Percentiles rank a stretch among this genome's conserved stretches.
These are phyloP conservation scores for Hippoglossus stenolepis DNA, from an alignment of 2,113 vertebrate genomes.

Conservation along the genomic window DNA sequence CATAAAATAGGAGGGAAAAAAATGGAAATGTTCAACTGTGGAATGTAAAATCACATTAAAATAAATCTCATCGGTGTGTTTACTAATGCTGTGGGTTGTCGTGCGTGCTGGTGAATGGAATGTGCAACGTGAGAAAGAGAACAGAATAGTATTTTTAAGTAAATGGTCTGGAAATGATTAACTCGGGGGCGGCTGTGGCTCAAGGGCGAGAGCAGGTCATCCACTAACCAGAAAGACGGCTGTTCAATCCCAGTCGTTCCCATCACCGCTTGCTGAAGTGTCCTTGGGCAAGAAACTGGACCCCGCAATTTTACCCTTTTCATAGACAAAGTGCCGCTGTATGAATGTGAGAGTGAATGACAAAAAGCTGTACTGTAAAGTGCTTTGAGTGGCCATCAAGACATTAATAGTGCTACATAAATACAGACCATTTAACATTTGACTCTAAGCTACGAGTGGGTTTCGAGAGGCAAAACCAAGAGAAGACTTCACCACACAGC, in stretches of 20 bases:
- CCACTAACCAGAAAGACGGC: too few relatives aligned
- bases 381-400: too few relatives aligned
- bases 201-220: too few relatives aligned
- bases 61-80: slow-evolving; percentile 82
- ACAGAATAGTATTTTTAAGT: neutral
- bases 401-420: too few relatives aligned
- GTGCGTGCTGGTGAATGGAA: neutral
- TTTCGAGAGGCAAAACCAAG: neutral
- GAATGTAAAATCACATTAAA: slow-evolving; percentile 81
- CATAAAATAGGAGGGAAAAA: slow-evolving; percentile 40
- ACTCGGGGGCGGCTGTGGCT: neutral
- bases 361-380: too few relatives aligned
- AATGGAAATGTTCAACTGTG: slow-evolving; percentile 79
- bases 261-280: too few relatives aligned
- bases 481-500: neutral
- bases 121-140: neutral
- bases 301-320: too few relatives aligned
- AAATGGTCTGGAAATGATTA: neutral
- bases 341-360: too few relatives aligned
- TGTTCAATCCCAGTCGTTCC: too few relatives aligned
- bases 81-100: slow-evolving; percentile 56
- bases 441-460: neutral
- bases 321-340: too few relatives aligned
- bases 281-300: too few relatives aligned
- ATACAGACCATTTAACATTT: too few relatives aligned